Conservation (phyloP, 2,113 vertebrate genomes). For the Ceyx cyanopectus region DNA sequence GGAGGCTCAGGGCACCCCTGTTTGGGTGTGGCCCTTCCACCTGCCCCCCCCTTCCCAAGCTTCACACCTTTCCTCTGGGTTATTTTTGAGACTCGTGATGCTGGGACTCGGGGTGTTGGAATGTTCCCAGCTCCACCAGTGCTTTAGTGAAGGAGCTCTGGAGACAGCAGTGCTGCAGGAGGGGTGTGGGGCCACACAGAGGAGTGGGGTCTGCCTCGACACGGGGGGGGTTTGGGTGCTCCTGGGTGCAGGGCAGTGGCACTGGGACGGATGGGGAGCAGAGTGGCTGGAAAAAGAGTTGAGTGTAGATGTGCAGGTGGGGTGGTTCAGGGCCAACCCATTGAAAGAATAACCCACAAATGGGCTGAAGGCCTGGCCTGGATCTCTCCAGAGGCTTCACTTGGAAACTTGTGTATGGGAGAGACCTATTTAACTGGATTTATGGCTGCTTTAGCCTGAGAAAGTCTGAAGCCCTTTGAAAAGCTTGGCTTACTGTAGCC, state of each 20-base stretch:
- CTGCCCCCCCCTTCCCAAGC: not conserved
- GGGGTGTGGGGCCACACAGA: not conserved
- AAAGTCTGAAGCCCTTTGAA: conserved; percentile 65
- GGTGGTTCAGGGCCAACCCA: conserved; percentile 36
- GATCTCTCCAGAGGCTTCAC: conserved; percentile 14
- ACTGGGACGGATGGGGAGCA: not conserved
- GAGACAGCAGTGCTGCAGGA: not conserved
- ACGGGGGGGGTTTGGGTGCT: accelerated
- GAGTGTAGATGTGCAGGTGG: conserved; percentile 25
- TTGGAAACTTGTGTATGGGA: conserved; percentile 63
- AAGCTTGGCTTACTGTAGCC: conserved; percentile 57
- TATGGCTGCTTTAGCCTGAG: conserved; percentile 71
- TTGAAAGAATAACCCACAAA: conserved; percentile 26
- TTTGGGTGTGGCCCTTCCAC: not conserved
- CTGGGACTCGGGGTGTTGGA: not conserved
- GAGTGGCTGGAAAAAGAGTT: not conserved
- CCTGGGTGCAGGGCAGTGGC: accelerated
- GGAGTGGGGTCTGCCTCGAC: not conserved
- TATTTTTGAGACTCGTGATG: accelerated
- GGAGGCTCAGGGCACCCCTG: not conserved
- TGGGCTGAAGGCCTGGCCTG: conserved; percentile 40
- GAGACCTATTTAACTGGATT: conserved; percentile 72
- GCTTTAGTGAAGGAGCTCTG: not conserved
- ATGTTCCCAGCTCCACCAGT: not conserved
- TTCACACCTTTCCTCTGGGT: not conserved